Evolutionary conservation across 1,140 invertebrate species (phyloP), one percentile per base, ranked within the genome.

Genomic region (Lasioglossum albipes): DNA sequence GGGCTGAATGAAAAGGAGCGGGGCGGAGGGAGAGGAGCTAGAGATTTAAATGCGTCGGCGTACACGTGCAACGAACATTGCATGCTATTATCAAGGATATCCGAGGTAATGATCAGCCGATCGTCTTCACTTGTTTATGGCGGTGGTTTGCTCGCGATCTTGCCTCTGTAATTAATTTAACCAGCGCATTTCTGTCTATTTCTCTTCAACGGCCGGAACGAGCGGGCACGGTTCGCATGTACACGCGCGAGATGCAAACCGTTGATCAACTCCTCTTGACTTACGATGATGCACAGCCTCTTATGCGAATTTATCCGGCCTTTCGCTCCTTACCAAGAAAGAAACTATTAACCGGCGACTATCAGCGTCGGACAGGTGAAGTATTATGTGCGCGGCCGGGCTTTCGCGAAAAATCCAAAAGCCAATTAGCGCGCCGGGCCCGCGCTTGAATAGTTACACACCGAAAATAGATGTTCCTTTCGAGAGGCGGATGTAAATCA

Each of bases 141-240:
- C 82, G 84, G 71, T 81, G 76, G 79, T 84, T 87, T 82, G 84
- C 88, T 84, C 84, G 88, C 85, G 79, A 84, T 87, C 84, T 80
- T 71, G 84, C 67, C 83, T 79, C 82, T 82, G 88, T 89, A 90
- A 91, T 92, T 92, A 92, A 92, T 91, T 90, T 89, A 85, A 84
- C 81, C 85, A 71, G 83, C 82, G 82, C 64, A 67, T 85, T 83
- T 79, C 86, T 57, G 81, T 88, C 74, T 83, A 78, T 84, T 82
- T 68, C 84, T 72, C 74, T 69, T 75, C 75, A 36, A 31, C 36
- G 54, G 9, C 20, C 61, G 67, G 0, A 27, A 61, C 13, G 82
- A 41, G 49, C 49, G 20, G 2, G 41, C 42, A 54, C 65, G 52
- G 57, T 59, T 59, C 6, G 73, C 36, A 36, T 36, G 5, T 68